Evolutionary conservation across 2,797 vertebrate species (phyloP).

Genomic region (Acanthiza pusilla): DNA sequence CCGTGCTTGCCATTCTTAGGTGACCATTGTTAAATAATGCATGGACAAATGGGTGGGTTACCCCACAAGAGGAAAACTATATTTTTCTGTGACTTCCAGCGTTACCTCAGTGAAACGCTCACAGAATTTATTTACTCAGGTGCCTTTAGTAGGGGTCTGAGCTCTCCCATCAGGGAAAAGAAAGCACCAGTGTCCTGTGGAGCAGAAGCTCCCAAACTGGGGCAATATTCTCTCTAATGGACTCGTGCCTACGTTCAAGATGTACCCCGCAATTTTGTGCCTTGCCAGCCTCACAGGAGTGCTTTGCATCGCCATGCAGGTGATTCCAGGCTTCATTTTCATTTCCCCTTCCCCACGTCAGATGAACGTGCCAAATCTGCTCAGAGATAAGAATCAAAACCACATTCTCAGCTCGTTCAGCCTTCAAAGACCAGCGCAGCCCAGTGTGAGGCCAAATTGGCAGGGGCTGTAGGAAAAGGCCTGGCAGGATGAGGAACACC

Average conservation of each 20-base stretch:
- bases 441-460: not conserved
- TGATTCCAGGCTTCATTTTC: not conserved
- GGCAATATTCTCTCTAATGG: not conserved
- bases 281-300: not conserved
- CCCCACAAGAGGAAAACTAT: not conserved
- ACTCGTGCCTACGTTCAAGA: not conserved
- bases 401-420: not conserved
- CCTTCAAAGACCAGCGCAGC: not conserved
- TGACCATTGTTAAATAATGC: slow-evolving; percentile 71
- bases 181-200: not conserved
- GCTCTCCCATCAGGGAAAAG: not conserved
- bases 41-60: slow-evolving; percentile 21
- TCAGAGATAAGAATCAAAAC: not conserved
- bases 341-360: not conserved
- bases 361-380: not conserved
- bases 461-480: slow-evolving; percentile 7
- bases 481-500: slow-evolving; percentile 32
- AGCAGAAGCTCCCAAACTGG: not conserved
- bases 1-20: slow-evolving; percentile 64
- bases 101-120: slow-evolving; percentile 46
- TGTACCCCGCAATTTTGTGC: not conserved
- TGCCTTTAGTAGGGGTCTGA: slow-evolving; percentile 19
- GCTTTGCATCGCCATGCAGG: not conserved
- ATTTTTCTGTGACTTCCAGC: slow-evolving; percentile 34
- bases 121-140: not conserved